Evolutionary conservation across 2,888 invertebrate genomes (phyloP), one percentile per base, ranked within the genome.

Genomic region (Polymixis flavicincta): DNA sequence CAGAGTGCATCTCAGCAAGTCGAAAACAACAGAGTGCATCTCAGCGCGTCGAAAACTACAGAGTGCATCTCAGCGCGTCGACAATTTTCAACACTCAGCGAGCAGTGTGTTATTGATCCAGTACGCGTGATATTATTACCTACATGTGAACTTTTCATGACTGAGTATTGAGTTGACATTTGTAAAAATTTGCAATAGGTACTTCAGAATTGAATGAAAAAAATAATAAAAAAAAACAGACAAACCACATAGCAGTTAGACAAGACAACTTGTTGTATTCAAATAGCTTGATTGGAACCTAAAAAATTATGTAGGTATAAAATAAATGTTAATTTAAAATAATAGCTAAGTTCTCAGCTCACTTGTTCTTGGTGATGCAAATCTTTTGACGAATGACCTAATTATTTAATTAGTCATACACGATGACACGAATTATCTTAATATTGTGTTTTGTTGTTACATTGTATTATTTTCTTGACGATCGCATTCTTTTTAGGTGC

Each of bases 401-500:
- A 75, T 54, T 54, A 45, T 28, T 67, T 61, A 19, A 76, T 75
- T 76, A 54, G 37, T 66, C 60, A 76, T 66, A 7, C 66, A 60
- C 52, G 8, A 55, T 28, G 28, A 57, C 17, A 28, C 32, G 22
- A 61, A 65, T 22, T 32, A 28, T 50, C 22, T 22, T 37, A 71
- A 17, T 50, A 32, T 59, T 42, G 0, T 48, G 9, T 28, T 54
- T 61, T n/a, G 25, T 54, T 55, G 19, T 28, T 42, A 28, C 9
- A 9, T 42, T 45, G n/a, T 48, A 2, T 73, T 60, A n/a, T 52
- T 67, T 61, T 42, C 45, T 32, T 61, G 42, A 63, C 17, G 42
- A 8, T 64, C n/a, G 9, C 19, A 48, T 55, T 65, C 19, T 57
- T 60, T 32, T 73, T 48, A 70, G 14, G 2, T 22, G 48, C 7